Evolutionary conservation across 2,888 invertebrate genomes (phyloP).

Genomic region (Parochlus steinenii): DNA sequence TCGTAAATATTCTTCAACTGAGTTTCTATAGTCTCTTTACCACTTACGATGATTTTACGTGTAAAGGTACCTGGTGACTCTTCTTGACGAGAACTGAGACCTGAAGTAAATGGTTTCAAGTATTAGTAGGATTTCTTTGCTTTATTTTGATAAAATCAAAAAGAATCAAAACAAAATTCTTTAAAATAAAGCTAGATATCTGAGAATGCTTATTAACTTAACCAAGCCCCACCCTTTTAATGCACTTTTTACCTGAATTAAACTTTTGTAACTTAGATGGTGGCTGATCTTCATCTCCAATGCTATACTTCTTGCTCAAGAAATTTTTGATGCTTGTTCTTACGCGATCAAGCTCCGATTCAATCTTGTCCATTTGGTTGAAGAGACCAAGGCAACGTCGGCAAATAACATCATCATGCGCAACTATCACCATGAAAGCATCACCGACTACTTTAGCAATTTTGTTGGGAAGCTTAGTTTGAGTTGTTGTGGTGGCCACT

Average conservation of each 20-base stretch:
- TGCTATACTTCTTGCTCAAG: constrained; percentile 29
- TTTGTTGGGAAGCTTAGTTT: constrained; percentile 33
- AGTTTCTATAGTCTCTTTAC: constrained; percentile 17
- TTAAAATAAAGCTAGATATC: constrained; percentile 2
- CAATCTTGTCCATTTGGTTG: constrained; percentile 32
- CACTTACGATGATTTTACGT: constrained; percentile 3
- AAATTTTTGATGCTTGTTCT: constrained; percentile 26
- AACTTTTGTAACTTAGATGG: constrained; percentile 28
- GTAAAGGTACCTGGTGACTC: not conserved
- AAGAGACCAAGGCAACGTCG: constrained; percentile 31
- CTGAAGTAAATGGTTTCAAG: too few species aligned
- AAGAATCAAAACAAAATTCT: too few species aligned
- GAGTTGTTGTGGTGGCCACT: constrained; percentile 28
- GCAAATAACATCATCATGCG: constrained; percentile 31
- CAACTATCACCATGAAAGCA: constrained; percentile 32
- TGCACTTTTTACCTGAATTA: too few species aligned
- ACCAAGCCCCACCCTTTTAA: constrained; percentile 16
- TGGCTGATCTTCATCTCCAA: constrained; percentile 25
- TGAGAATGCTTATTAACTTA: not conserved
- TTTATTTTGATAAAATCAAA: too few species aligned
- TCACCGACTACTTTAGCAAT: constrained; percentile 33
- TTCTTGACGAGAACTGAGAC: too few species aligned
- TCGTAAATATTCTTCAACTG: constrained; percentile 19
- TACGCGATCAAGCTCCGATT: constrained; percentile 31
- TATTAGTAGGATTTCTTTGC: too few species aligned